A percentile compares a stretch with the other conserved stretches of the same genome.
These are phyloP conservation scores for Nephila pilipes DNA, from an alignment of 1,140 invertebrate genomes.

Conservation along the genomic window DNA sequence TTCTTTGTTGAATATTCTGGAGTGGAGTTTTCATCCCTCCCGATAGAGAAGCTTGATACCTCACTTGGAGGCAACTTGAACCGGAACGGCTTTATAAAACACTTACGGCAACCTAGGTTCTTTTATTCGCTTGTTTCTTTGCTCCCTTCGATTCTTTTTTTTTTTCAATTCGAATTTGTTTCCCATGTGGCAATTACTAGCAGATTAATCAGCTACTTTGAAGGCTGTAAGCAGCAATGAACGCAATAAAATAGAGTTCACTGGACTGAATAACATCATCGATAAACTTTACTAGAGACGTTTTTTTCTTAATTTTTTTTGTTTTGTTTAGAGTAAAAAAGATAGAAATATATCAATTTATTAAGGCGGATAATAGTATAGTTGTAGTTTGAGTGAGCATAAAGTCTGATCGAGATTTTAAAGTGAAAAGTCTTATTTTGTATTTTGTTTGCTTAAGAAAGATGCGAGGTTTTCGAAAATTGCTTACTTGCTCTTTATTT, in stretches of 20 bases:
- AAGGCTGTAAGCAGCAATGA: slow-evolving; percentile 44
- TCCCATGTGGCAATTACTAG: slow-evolving; percentile 46
- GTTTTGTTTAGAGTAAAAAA: neutral
- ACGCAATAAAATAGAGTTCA: slow-evolving; percentile 20
- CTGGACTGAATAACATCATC: neutral
- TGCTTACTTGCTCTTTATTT: no score
- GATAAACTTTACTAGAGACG: neutral
- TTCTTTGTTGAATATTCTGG: slow-evolving; percentile 62
- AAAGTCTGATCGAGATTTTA: no score
- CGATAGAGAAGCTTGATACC: slow-evolving; percentile 8
- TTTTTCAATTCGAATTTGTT: slow-evolving; percentile 48
- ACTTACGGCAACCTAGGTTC: slow-evolving; percentile 44
- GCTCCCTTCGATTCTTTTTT: neutral
- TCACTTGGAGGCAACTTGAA: slow-evolving; percentile 37
- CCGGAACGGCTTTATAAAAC: slow-evolving; percentile 61
- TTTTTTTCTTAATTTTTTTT: neutral
- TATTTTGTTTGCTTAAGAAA: no score
- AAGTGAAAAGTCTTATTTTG: no score
- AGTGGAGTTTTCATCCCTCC: neutral
- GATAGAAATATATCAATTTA: neutral
- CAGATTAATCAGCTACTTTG: slow-evolving; percentile 53
- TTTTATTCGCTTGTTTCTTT: slow-evolving; percentile 38
- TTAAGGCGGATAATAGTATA: neutral
- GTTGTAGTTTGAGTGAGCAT: no score
- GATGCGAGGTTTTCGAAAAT: no score